A percentile compares a stretch with the other conserved stretches of the same genome.
Evolutionary conservation across 2,113 vertebrate species (phyloP).

Genomic region (Zootoca vivipara): DNA sequence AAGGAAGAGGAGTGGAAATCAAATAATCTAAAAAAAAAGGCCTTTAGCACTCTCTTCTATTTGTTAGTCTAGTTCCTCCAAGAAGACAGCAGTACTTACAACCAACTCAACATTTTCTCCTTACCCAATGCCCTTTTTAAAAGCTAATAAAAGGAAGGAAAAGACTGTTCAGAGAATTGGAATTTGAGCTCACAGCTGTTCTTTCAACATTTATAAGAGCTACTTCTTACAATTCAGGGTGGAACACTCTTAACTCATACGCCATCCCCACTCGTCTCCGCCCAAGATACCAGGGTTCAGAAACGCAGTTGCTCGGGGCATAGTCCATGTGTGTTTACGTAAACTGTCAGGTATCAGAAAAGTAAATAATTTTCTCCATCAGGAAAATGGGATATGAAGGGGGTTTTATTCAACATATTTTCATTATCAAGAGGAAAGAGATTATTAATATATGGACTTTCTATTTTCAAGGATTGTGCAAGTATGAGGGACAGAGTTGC

Average conservation of each 20-base stretch:
- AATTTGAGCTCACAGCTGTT: not conserved
- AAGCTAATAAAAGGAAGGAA: not conserved
- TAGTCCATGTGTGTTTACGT: not conserved
- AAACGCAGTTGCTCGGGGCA: not conserved
- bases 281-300: not conserved
- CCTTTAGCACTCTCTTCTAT: not conserved
- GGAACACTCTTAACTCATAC: not conserved
- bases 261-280: not conserved
- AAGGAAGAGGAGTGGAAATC: not conserved
- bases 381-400: not conserved
- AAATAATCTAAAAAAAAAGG: not conserved
- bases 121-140: not conserved
- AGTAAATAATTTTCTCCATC: not conserved
- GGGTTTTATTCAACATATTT: not conserved
- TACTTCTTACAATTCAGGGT: not conserved
- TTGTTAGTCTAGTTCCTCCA: not conserved
- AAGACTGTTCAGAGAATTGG: not conserved
- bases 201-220: not conserved
- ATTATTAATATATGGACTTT: not conserved
- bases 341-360: not conserved
- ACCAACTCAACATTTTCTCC: not conserved
- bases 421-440: not conserved
- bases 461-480: not conserved
- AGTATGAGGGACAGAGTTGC: not conserved
- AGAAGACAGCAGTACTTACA: not conserved